These are phyloP conservation scores for Megastigmus dorsalis DNA, from an alignment of 2,888 invertebrate species.

Conservation along the genomic window DNA sequence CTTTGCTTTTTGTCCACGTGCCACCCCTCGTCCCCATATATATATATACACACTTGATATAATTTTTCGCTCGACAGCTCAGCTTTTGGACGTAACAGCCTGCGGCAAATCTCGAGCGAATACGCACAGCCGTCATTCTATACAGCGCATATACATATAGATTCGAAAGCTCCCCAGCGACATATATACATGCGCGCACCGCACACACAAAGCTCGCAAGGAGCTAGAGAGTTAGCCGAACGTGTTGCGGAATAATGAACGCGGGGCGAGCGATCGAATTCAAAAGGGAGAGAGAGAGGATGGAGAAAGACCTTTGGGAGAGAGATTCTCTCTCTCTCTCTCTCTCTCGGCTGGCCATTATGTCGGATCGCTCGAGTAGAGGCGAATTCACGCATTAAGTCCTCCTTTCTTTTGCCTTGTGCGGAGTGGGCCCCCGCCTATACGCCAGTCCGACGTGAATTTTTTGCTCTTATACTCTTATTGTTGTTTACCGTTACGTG, in stretches of 20 bases:
- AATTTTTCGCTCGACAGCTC: neutral
- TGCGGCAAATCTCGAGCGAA: constrained; percentile 28
- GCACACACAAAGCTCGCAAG: constrained; percentile 25
- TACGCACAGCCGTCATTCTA: no score
- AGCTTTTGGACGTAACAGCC: neutral
- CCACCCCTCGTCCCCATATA: neutral
- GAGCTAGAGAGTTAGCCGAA: neutral
- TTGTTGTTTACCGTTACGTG: constrained; percentile 24
- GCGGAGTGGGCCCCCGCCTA: no score
- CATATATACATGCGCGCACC: neutral
- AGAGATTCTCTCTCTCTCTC: no score
- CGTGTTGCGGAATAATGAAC: constrained; percentile 47
- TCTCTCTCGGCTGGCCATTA: no score
- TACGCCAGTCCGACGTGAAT: neutral
- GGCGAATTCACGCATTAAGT: constrained; percentile 49
- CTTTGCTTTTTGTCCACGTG: neutral
- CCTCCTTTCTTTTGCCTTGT: constrained; percentile 9
- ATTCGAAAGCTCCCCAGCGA: constrained; percentile 47
- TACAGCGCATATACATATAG: no score
- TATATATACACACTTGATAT: neutral
- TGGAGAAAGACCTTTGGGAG: constrained; percentile 42
- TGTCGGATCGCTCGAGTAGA: constrained; percentile 33
- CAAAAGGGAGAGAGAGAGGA: constrained; percentile 9
- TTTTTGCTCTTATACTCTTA: constrained; percentile 1
- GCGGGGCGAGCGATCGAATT: neutral